phyloP scores from a whole-genome alignment of 2,797 vertebrate genomes.

The Poeciliopsis paucimaculata region DNA sequence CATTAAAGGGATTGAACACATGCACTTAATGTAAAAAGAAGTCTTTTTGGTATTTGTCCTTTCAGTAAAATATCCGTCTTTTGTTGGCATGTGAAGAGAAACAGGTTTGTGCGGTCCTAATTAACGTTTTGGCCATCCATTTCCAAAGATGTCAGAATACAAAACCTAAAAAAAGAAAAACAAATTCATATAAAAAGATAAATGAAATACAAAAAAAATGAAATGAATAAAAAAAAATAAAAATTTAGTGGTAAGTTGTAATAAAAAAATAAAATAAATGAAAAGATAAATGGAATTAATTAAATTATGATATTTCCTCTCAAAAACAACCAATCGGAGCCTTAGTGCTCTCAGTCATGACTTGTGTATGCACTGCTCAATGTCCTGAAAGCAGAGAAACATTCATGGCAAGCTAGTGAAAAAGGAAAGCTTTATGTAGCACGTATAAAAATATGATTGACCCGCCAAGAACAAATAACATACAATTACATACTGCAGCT shows the following conservation, averaged over 20 bases:
- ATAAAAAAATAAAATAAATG: not conserved
- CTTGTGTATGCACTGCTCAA: too few relatives aligned
- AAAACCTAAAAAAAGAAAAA: not conserved
- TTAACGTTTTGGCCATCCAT: not conserved
- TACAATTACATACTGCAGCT: too few relatives aligned
- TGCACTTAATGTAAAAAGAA: not conserved
- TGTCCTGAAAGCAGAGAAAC: too few relatives aligned
- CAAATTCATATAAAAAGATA: not conserved
- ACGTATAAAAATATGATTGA: too few relatives aligned
- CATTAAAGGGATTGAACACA: not conserved
- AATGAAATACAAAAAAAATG: not conserved
- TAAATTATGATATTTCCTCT: not conserved
- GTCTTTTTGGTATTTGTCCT: not conserved
- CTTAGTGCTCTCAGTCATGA: too few relatives aligned
- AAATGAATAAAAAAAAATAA: not conserved
- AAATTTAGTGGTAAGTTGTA: not conserved
- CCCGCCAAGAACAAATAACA: too few relatives aligned
- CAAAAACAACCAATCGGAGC: too few relatives aligned
- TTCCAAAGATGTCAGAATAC: not conserved
- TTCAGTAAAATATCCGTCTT: not conserved
- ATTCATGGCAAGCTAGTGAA: too few relatives aligned
- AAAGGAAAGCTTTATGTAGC: too few relatives aligned
- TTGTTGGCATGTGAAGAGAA: not conserved
- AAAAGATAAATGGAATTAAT: not conserved
- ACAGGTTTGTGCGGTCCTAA: too few relatives aligned